Evolutionary conservation across 2,888 invertebrate species (phyloP), one percentile per base, ranked within the genome.

Genomic region (Drosophila rellima): DNA sequence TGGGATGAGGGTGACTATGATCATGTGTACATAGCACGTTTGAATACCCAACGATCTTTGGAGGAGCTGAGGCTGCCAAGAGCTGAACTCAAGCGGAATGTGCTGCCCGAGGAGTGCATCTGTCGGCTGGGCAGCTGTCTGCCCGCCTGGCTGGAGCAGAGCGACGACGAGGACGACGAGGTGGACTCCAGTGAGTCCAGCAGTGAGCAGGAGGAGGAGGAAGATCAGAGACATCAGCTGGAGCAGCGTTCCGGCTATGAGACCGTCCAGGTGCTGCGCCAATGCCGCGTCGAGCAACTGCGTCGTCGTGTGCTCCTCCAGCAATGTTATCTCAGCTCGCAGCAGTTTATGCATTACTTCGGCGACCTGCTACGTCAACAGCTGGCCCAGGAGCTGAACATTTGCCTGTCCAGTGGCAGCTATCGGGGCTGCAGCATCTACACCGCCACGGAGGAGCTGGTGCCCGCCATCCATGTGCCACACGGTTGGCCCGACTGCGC

Each of bases 331-430:
- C 92, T 96, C 0, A 95, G 94, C 84, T 96, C 96, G 0, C 91
- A 93, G 37, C 93, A 93, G 48, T 96, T 96, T 83, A 95, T 96
- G 95, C 93, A 93, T 37, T 94, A 95, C 82, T 96, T 96, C 86
- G 94, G 94, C 2, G 90, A 91, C 29, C 90, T 95, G 33, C 95
- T 96, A 80, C 94, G 94, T 48, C 92, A 94, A 40, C 94, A 94
- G 51, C 89, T 96, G 50, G 95, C 94, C 0, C 86, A 92, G 0
- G 93, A 94, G 23, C 88, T 96, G 70, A 94, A 94, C 4, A 94
- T 96, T 45, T 90, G 94, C 0, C 88, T 96, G 2, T 91, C 93
- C n/a, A 90, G 92, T 44, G 94, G 95, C 13, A 93, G 94, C 64
- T 94, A 94, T 35, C 94, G 95, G 74, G 95, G 95, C 2, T 95